phyloP scores from a whole-genome alignment of 2,888 invertebrate species.

The Ornithoptera priamus region DNA sequence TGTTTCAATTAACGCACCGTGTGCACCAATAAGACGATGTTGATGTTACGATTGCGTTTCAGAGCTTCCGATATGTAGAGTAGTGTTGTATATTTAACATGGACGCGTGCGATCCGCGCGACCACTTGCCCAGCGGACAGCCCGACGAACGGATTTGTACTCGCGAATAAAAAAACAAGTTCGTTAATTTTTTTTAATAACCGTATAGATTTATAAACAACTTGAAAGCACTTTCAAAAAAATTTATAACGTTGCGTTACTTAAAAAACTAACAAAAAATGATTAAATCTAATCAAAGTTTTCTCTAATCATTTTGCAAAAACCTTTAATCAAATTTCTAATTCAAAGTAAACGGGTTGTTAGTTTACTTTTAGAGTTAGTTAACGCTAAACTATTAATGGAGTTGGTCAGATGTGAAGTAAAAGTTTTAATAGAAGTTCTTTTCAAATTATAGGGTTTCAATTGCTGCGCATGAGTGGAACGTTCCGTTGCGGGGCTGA shows the following conservation, averaged over 20 bases:
- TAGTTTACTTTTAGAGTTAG: not conserved
- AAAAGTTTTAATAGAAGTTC: conserved; percentile 60
- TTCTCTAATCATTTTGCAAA: not conserved
- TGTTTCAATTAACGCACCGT: conserved; percentile 26
- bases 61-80: conserved; percentile 67
- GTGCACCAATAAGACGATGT: conserved; percentile 31
- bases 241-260: not conserved
- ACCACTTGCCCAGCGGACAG: conserved; percentile 62
- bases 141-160: conserved; percentile 63
- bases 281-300: not conserved
- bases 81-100: conserved; percentile 74
- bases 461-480: conserved; percentile 59
- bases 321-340: not conserved
- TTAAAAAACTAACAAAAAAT: not conserved
- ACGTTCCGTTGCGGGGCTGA: conserved; percentile 50
- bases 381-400: conserved; percentile 47
- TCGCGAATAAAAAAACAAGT: conserved; percentile 34
- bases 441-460: conserved; percentile 74
- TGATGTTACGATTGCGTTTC: conserved; percentile 49
- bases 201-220: too few species aligned
- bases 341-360: not conserved
- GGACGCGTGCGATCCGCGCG: conserved; percentile 63
- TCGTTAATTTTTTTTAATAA: conserved; percentile 17
- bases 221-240: too few species aligned
- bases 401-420: conserved; percentile 59